Percentiles rank a stretch among this genome's conserved stretches.
phyloP scores from a whole-genome alignment of 2,113 vertebrate species.

The Varanus salvator region DNA sequence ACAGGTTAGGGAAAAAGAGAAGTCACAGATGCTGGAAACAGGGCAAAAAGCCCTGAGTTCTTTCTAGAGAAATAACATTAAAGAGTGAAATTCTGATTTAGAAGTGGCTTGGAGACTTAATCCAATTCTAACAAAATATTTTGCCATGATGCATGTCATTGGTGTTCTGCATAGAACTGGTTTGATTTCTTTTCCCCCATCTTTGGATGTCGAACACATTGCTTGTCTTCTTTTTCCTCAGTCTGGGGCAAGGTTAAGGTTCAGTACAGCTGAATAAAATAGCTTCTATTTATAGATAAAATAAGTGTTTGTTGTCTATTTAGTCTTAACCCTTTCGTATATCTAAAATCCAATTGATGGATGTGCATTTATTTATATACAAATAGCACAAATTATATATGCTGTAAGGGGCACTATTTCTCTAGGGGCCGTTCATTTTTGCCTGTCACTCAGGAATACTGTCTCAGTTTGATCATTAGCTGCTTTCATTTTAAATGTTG shows the following conservation, averaged over 20 bases:
- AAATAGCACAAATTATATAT: neutral
- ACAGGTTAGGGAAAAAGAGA: neutral
- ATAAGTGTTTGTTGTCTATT: neutral
- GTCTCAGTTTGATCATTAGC: neutral
- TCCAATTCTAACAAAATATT: conserved; percentile 19
- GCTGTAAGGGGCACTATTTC: neutral
- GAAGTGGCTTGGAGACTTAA: neutral
- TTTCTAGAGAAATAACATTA: neutral
- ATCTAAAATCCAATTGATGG: neutral
- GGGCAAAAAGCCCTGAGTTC: neutral
- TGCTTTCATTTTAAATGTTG: neutral
- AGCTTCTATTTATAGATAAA: neutral
- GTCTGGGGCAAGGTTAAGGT: neutral
- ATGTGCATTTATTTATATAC: neutral
- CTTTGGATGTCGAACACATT: neutral
- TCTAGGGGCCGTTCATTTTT: neutral
- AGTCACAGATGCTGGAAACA: neutral
- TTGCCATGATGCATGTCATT: neutral
- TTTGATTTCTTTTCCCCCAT: neutral
- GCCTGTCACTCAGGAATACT: neutral
- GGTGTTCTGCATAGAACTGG: neutral
- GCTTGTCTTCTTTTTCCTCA: neutral
- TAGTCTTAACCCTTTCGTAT: neutral
- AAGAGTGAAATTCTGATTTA: conserved; percentile 18
- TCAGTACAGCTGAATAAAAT: neutral